A percentile compares a stretch with the other conserved stretches of the same genome.
phyloP scores from a whole-genome alignment of 2,113 vertebrate species.

The Phylloscopus trochilus region DNA sequence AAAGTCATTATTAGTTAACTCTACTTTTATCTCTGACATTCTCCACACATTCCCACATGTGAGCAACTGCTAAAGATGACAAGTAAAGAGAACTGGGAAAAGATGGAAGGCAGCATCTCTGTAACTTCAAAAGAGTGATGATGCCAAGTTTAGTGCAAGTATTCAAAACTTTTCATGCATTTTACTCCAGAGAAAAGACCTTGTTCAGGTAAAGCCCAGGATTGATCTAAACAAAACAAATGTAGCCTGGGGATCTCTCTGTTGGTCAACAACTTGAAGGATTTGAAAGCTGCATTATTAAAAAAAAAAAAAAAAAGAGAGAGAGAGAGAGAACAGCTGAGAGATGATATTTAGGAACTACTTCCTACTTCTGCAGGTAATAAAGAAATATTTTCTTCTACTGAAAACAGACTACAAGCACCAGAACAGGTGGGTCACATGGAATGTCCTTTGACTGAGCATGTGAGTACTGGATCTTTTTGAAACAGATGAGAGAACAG shows the following conservation, averaged over 20 bases:
- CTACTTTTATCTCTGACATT: slow-evolving; percentile 34
- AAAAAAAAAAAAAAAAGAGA: too few species aligned
- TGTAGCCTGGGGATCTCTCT: neutral
- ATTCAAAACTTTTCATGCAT: neutral
- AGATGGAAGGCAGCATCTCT: neutral
- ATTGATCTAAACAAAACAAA: neutral
- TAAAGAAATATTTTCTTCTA: neutral
- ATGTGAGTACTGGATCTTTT: neutral
- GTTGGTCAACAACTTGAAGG: neutral
- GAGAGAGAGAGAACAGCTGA: neutral
- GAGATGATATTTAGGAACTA: neutral
- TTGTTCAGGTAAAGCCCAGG: neutral
- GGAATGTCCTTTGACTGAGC: neutral
- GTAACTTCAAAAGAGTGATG: neutral
- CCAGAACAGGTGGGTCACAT: neutral
- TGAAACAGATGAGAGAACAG: neutral
- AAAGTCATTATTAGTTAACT: neutral
- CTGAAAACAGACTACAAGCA: neutral
- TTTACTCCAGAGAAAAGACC: neutral
- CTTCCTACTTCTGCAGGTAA: neutral
- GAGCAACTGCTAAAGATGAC: neutral
- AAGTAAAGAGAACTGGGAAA: neutral
- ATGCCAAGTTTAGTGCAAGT: neutral
- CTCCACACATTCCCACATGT: neutral
- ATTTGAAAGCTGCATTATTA: neutral